phyloP scores from a whole-genome alignment of 2,797 vertebrate genomes.

The Bryconaethiops microstoma region DNA sequence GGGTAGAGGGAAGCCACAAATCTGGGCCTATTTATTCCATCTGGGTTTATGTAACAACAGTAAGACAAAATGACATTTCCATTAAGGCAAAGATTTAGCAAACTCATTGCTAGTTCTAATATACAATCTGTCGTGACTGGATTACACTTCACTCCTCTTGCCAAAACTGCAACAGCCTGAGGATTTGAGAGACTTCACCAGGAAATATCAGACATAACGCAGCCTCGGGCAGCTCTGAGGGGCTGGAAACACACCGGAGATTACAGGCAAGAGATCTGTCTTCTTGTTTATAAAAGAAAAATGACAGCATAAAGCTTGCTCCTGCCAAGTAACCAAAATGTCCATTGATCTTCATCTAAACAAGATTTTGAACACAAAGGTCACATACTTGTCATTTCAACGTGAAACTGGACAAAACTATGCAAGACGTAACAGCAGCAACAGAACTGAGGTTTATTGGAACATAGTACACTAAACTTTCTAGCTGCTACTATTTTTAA shows the following conservation, averaged over 20 bases:
- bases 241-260: not conserved
- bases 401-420: not conserved
- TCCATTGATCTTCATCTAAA: not conserved
- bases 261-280: not conserved
- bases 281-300: not conserved
- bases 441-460: not conserved
- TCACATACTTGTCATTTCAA: not conserved
- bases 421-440: not conserved
- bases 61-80: not conserved
- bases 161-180: constrained; percentile 1
- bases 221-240: not conserved
- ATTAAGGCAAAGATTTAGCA: not conserved
- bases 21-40: not conserved
- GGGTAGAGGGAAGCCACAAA: not conserved
- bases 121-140: not conserved
- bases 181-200: not conserved
- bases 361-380: not conserved
- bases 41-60: constrained; percentile 18
- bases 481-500: no score
- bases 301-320: no score
- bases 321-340: not conserved
- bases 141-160: not conserved
- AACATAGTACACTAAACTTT: no score
- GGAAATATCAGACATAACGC: not conserved
- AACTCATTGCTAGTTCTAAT: not conserved